Percentiles rank a stretch among this genome's conserved stretches.
Conservation (phyloP, 92 coral and sea anemone species). For the Pocillopora grandis region DNA sequence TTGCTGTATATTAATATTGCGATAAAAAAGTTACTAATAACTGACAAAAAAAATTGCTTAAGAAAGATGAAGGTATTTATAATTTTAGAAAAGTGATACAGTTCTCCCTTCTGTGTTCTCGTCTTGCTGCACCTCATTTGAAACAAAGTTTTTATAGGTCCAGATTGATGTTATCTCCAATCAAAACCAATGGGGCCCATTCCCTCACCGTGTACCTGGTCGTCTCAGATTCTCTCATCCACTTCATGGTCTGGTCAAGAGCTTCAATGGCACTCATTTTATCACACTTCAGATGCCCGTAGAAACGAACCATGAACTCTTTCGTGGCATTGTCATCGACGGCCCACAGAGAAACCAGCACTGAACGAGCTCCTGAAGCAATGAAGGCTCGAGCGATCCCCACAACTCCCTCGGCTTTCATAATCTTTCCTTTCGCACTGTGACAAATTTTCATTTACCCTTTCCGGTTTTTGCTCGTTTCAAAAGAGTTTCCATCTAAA, state of each 20-base stretch:
- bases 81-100: no score
- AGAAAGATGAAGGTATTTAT: no score
- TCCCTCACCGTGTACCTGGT: not conserved
- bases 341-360: slow-evolving; percentile 28
- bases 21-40: no score
- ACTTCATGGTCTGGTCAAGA: no score
- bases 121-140: no score
- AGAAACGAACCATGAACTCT: slow-evolving; percentile 23
- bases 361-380: slow-evolving; percentile 24
- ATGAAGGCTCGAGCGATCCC: slow-evolving; percentile 36
- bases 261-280: not conserved
- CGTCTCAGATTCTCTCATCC: no score
- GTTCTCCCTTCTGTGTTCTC: no score
- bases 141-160: not conserved
- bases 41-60: no score
- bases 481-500: not conserved
- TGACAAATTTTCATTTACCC: not conserved
- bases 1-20: no score
- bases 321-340: slow-evolving; percentile 14
- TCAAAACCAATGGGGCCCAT: slow-evolving; percentile 43
- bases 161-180: slow-evolving; percentile 43
- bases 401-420: slow-evolving; percentile 32
- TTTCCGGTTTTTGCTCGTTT: no score
- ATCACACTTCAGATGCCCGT: slow-evolving; percentile 2
- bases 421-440: slow-evolving; percentile 23